Evolutionary conservation across 2,888 invertebrate genomes (phyloP).

Genomic region (Odontocolon sp.): DNA sequence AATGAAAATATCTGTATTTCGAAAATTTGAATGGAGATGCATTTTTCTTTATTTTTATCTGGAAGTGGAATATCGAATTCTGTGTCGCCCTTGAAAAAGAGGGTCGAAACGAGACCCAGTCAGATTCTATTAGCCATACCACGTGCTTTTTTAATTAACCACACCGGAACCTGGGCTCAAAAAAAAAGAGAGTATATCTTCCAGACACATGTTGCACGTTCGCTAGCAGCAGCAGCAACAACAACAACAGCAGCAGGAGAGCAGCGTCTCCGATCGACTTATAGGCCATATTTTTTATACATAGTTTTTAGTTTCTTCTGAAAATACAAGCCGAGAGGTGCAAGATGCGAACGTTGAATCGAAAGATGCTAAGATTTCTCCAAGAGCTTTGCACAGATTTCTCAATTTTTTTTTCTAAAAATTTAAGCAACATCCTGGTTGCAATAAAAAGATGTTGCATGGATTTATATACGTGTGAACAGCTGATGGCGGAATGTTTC

Average conservation of each 20-base stretch:
- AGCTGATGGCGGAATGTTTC: constrained; percentile 11
- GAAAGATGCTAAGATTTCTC: constrained; percentile 28
- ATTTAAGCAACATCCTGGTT: background rate
- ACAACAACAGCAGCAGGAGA: background rate
- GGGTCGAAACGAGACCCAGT: background rate
- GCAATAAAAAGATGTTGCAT: constrained; percentile 1
- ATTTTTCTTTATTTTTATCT: background rate
- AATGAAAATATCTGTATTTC: background rate
- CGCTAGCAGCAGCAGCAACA: background rate
- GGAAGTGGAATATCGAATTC: background rate
- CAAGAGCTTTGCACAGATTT: constrained; percentile 44
- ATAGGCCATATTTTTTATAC: constrained; percentile 21
- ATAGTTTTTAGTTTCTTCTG: background rate
- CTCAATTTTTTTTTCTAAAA: background rate
- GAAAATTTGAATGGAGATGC: background rate
- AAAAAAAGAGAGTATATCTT: constrained; percentile 20
- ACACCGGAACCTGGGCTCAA: constrained; percentile 11
- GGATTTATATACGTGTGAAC: constrained; percentile 2
- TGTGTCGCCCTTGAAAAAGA: background rate
- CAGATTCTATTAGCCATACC: constrained; percentile 34
- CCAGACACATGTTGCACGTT: constrained; percentile 50
- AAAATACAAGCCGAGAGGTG: constrained; percentile 36
- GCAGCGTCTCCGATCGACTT: background rate
- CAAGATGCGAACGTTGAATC: background rate
- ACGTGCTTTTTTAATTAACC: constrained; percentile 14